Base-by-base conservation (phyloP, 2,797 vertebrate species). In the Gallinago nigripennis region DNA sequence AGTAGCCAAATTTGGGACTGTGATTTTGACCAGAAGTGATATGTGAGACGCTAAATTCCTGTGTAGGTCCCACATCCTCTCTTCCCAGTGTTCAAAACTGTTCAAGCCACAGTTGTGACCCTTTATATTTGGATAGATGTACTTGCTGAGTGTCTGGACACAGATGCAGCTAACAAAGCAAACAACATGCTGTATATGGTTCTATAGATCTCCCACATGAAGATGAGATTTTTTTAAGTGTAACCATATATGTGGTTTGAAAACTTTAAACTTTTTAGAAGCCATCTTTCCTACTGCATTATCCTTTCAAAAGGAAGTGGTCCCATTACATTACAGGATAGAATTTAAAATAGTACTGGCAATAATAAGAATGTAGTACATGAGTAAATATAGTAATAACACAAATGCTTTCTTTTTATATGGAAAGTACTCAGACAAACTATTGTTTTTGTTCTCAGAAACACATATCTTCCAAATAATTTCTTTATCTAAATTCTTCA, bases 401-500 rank as follows among this genome's bases (percentile, higher is more conserved):
- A 84, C 39, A 72, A 90, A 61, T 53, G 16, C 11, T 79, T 92
- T 69, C n/a, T 64, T 76, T 92, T 90, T 66, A 43, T 76, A 60
- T 48, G 60, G 39, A 86, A 91, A 91, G 78, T 37, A 75, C 11
- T 84, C 75, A 65, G 51, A 82, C 50, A 92, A 94, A 89, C 45
- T 54, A 89, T n/a, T 72, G 33, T 1, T 46, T 95, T 96, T 79
- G 10, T 94, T 72, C 85, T 86, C 70, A 63, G 66, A 91, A 86
- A 66, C 21, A 69, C 48, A 14, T 43, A 79, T 84, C 77, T 76
- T 90, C 66, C 37, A 86, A 90, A 92, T 53, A 68, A 94, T 88
- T 93, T 84, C 77, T 90, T 91, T 86, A 84, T 90, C 88, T 90
- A 77, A 86, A 94, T 79, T 92, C 90, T 76, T 95, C 60, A 80